Base-by-base conservation (phyloP, 2,113 vertebrate species). In the Glaucidium brasilianum region DNA sequence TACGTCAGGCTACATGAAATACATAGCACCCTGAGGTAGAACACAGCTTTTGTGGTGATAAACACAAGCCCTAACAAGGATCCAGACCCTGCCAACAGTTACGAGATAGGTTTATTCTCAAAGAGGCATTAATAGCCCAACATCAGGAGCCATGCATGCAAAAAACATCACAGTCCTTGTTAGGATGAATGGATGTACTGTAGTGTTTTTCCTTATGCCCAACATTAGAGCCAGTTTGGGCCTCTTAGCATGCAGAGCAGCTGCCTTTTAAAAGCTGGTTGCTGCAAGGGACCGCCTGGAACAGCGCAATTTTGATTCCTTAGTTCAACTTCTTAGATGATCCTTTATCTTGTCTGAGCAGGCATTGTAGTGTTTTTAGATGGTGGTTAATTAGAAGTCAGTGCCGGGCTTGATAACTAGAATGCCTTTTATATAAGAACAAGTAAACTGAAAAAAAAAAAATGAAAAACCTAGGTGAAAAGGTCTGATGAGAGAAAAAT, bases 1-100 rank as follows among this genome's bases (percentile, higher is more conserved):
- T 68, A 94, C 94, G 87, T 95, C 77, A 90, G 93, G 93, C 85
- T 93, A 79, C 74, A 45, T 76, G 81, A 92, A 96, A 72, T 69
- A 90, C 85, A 73, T 16, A 56, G 66, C 85, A 88, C 74, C 96
- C 96, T 62, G 71, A 93, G 90, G 93, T 95, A 74, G 96, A 96
- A 96, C 39, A 79, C 67, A 55, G 66, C 19, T 79, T 68, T 50
- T 79, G 69, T 76, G 37, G 7, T 58, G 91, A 72, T 52, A 69
- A 94, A 91, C 58, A 68, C 90, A 88, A 91, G 34, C 6, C 53
- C 59, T 88, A 83, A 88, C 82, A 96, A 60, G 47, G 59, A 77
- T 58, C 55, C 43, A 2, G 7, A 16, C 50, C 74, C 75, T 76
- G 37, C 45, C 53, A 69, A 58, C n/a, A 50, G 58, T 47, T 84